A percentile compares a stretch with the other conserved stretches of the same genome.
These are phyloP conservation scores for Marmota flaviventris DNA, from an alignment of 2,113 vertebrate species.

Conservation along the genomic window DNA sequence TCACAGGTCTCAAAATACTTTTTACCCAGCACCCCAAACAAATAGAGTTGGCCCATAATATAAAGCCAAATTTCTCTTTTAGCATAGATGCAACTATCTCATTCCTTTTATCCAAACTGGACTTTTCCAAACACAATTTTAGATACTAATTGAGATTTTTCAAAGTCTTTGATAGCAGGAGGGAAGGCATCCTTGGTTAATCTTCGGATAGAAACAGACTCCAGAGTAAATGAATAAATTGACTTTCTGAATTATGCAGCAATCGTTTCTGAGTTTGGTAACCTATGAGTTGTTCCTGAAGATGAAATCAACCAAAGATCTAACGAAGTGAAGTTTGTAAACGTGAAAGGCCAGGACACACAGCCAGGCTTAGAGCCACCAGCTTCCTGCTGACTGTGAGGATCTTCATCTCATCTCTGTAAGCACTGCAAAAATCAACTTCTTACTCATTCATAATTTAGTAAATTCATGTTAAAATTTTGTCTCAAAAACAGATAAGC, in stretches of 20 bases:
- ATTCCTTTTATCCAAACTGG: background rate
- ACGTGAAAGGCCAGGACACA: background rate
- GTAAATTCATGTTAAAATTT: background rate
- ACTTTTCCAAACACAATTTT: background rate
- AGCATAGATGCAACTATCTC: too few species aligned
- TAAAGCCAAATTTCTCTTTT: background rate
- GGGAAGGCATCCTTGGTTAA: background rate
- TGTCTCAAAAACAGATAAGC: background rate
- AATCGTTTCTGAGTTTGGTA: conserved; percentile 10
- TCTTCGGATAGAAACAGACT: background rate
- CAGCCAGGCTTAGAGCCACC: background rate
- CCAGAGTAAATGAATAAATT: background rate
- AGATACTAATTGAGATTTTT: background rate
- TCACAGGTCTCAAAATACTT: background rate
- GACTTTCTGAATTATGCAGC: background rate
- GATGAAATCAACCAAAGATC: background rate
- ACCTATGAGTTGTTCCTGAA: background rate
- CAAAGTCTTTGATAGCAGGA: background rate
- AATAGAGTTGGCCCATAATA: background rate
- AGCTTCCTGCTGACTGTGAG: background rate
- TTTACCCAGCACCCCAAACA: background rate
- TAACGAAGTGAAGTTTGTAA: background rate
- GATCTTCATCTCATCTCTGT: background rate
- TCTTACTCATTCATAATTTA: background rate
- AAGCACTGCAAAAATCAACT: background rate